Base-by-base conservation (phyloP, 2,113 vertebrate species). In the Petromus typicus region DNA sequence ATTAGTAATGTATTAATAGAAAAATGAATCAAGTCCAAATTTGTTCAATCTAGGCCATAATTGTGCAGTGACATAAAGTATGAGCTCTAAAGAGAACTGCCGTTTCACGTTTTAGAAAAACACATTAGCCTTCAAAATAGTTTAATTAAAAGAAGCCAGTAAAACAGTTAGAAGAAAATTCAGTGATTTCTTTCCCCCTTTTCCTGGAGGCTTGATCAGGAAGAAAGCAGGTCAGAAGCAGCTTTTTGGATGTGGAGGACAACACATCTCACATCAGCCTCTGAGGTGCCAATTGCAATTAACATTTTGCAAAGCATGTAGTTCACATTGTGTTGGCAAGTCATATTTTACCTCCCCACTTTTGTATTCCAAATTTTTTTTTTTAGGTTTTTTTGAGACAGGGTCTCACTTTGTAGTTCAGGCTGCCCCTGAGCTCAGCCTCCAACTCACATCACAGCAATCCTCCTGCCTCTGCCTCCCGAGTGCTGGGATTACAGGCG, bases 1-100 rank as follows among this genome's bases (percentile, higher is more conserved):
- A 94, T 94, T 97, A 94, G 88, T 86, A 91, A 64, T 86, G 48
- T 93, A 95, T 93, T 96, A 95, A 95, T 94, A 94, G 90, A 96
- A 93, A 96, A 96, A 93, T 86, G 80, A 86, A 69, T 79, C 80
- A 95, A 91, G 88, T 13, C 63, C 93, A 86, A 81, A 95, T 84
- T 86, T 87, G 23, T 95, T 96, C 79, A 93, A 54, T 92, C 56
- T 95, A 95, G 94, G 93, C 81, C 84, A 96, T 89, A 90, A 83
- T n/a, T 96, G 94, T 56, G 93, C 9, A 5, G 37, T 95, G 82
- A 94, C 61, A 90, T 51, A 69, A 92, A 92, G 23, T 86, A 45
- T 91, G 59, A 93, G 73, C 71, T 92, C 63, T 93, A 94, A 91
- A 90, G 71, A 89, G 66, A 92, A 96, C n/a, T 89, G 75, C 48